These are phyloP conservation scores for Leptinotarsa peninsularis DNA, from an alignment of 2,888 invertebrate genomes.

Conservation along the genomic window DNA sequence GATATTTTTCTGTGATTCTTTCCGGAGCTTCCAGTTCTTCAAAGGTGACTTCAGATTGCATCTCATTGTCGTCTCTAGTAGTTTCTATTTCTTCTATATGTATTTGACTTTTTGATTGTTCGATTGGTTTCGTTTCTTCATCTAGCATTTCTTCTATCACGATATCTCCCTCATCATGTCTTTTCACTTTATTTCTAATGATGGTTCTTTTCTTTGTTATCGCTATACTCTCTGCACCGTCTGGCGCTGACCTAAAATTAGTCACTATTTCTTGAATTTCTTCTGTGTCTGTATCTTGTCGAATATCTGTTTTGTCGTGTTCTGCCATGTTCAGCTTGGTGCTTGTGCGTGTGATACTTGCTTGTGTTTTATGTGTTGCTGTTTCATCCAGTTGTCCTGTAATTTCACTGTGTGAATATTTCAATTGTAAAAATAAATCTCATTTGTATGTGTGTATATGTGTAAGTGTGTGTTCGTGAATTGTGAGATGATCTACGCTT, in stretches of 20 bases:
- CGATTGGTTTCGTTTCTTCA: constrained; percentile 55
- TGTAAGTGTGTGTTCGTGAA: constrained; percentile 36
- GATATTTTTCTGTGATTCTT: too few species aligned
- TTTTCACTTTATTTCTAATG: constrained; percentile 61
- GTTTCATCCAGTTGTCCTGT: constrained; percentile 65
- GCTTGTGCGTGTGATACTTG: constrained; percentile 62
- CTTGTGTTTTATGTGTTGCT: constrained; percentile 64
- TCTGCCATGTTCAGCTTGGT: constrained; percentile 59
- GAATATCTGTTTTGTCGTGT: constrained; percentile 60
- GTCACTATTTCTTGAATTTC: constrained; percentile 74
- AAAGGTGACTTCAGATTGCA: constrained; percentile 47
- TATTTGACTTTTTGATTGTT: constrained; percentile 49
- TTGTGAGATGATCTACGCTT: constrained; percentile 32
- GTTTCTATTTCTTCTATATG: constrained; percentile 54
- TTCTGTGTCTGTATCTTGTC: constrained; percentile 62
- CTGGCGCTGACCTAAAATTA: constrained; percentile 70
- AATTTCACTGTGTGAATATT: constrained; percentile 52
- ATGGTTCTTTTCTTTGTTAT: constrained; percentile 72
- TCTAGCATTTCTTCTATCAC: constrained; percentile 70
- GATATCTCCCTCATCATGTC: constrained; percentile 64
- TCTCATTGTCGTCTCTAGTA: constrained; percentile 54
- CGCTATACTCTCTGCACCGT: constrained; percentile 69
- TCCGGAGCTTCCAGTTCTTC: constrained; percentile 43
- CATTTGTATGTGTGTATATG: constrained; percentile 44
- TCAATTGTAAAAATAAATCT: constrained; percentile 36